Base-by-base conservation (phyloP, 2,113 vertebrate species). In the Nerophis ophidion region DNA sequence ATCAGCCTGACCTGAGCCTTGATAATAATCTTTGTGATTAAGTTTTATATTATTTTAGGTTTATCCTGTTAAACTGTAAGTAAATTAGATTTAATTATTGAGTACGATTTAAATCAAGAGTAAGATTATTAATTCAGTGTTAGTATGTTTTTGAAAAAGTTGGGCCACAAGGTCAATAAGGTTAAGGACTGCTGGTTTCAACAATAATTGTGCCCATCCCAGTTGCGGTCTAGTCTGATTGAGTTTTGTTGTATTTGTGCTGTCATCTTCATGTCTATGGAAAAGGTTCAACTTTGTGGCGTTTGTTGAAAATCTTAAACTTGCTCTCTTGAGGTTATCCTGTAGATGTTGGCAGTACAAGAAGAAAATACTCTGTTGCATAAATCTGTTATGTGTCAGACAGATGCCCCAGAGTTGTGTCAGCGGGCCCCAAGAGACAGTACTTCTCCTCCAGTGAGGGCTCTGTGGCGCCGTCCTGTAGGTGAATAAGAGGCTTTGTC, bases 401-500 rank as follows among this genome's bases (percentile, higher is more conserved):
- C 83, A 84, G 70, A 61, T 61, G 79, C 12, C 82, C 79, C 61
- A 89, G 59, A 57, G 86, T 75, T 15, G 79, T 70, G 72, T 84
- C 87, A 5, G 81, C 66, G 4, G 92, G 76, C 49, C 91, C 91
- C 55, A 93, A 84, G 0, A 87, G 84, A 52, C 83, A 85, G 10
- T 89, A 90, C 74, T 93, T 93, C 12, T 94, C 91, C 40, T 93
- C 91, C 4, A 92, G 80, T 10, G 55, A 8, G 0, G 87, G 79
- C 5, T 86, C 70, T 15, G 77, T 70, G 52, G 35, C 53, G 0
- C 77, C 44, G 45, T 88, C 89, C 2, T 91, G 91, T 65, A 92
- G 85, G 68, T 92, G 90, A 6, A 93, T 89, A 59, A 92, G 85
- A 0, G 94, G 92, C 77, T 91, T 90, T 69, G 92, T 91, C 76